These are phyloP conservation scores for Delichon dasypus DNA, from an alignment of 2,797 vertebrate genomes.

Conservation along the genomic window DNA sequence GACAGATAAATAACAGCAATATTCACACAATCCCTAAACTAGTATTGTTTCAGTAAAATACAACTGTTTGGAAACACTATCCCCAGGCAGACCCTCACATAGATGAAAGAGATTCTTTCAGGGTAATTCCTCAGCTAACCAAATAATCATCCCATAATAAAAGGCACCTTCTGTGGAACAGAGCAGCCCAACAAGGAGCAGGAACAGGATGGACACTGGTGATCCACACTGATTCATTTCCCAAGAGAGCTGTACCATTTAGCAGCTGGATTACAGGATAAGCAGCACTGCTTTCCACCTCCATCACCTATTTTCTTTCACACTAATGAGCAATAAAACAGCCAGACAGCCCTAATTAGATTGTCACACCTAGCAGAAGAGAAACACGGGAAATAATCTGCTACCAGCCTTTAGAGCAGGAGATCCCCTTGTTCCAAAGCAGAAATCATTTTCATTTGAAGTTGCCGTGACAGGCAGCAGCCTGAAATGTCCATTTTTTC, in stretches of 20 bases:
- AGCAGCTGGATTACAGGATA: background rate
- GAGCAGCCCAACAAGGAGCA: background rate
- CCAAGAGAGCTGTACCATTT: background rate
- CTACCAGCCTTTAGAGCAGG: background rate
- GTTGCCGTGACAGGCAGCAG: background rate
- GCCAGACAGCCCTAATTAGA: background rate
- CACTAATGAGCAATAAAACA: background rate
- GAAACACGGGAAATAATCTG: background rate
- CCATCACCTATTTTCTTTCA: background rate
- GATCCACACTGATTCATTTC: background rate
- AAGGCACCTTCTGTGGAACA: background rate
- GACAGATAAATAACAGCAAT: background rate
- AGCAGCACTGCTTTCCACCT: background rate
- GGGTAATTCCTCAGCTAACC: background rate
- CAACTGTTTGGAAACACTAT: background rate
- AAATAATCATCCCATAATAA: background rate
- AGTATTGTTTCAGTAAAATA: background rate
- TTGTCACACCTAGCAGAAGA: background rate
- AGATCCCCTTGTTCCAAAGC: background rate
- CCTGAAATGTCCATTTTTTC: background rate
- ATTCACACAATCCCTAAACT: background rate
- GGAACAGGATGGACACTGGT: background rate
- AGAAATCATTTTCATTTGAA: background rate
- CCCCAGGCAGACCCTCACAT: background rate
- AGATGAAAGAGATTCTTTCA: background rate